Evolutionary conservation across 1,140 invertebrate genomes (phyloP).

Genomic region (Rhysida immarginata): DNA sequence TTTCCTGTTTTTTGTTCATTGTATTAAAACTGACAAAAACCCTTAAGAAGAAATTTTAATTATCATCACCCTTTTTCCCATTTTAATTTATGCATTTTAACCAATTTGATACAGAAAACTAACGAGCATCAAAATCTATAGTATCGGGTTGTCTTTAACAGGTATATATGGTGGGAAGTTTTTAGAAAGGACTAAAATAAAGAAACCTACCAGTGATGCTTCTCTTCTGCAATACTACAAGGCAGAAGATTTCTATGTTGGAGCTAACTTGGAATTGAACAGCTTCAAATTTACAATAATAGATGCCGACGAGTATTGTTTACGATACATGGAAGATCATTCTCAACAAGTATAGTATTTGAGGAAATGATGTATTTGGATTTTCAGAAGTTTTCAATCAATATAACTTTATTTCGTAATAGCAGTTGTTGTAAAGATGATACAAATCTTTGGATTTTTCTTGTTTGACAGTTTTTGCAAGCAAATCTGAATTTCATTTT

Average conservation of each 20-base stretch:
- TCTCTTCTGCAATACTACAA: too few relatives aligned
- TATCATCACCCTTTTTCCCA: background rate
- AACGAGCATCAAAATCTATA: too few relatives aligned
- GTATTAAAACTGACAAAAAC: background rate
- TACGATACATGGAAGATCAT: constrained; percentile 74
- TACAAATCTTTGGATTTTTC: too few relatives aligned
- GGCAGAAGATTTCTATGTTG: constrained; percentile 63
- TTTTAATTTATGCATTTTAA: background rate
- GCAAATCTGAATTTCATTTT: too few relatives aligned
- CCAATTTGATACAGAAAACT: background rate
- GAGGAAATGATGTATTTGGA: too few relatives aligned
- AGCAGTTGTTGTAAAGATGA: too few relatives aligned
- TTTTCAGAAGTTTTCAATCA: too few relatives aligned
- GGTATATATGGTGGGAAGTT: constrained; percentile 46
- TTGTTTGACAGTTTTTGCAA: too few relatives aligned
- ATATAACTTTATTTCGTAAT: too few relatives aligned
- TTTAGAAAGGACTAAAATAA: constrained; percentile 46
- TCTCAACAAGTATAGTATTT: constrained; percentile 44
- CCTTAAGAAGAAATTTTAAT: background rate
- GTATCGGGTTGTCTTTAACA: constrained; percentile 17
- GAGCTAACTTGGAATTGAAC: constrained; percentile 53
- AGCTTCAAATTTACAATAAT: constrained; percentile 57
- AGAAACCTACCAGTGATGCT: constrained; percentile 37
- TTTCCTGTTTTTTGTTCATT: background rate
- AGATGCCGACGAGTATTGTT: constrained; percentile 68